These are phyloP conservation scores for Caenorhabditis remanei DNA, from an alignment of 1,140 invertebrate genomes.

Conservation along the genomic window DNA sequence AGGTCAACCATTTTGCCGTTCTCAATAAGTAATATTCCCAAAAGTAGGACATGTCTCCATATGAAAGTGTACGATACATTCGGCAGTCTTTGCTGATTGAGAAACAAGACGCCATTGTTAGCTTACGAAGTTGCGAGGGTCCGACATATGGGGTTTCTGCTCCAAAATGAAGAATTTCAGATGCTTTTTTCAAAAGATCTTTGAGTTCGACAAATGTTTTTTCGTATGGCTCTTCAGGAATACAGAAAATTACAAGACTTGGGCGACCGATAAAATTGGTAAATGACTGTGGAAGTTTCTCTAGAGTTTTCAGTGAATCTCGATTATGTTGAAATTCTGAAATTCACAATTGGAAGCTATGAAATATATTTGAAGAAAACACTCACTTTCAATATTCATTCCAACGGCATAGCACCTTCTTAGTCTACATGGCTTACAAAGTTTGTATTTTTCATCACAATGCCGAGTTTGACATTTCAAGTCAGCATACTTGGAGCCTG, in stretches of 20 bases:
- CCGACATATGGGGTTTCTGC: neutral
- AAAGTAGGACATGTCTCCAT: neutral
- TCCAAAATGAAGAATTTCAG: neutral
- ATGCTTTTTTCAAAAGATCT: neutral
- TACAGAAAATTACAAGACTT: slow-evolving; percentile 7
- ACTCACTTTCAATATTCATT: slow-evolving; percentile 5
- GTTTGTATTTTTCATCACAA: neutral
- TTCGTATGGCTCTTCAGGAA: neutral
- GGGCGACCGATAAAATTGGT: neutral
- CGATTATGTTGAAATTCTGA: slow-evolving; percentile 32
- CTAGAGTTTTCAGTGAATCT: neutral
- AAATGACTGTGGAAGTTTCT: neutral
- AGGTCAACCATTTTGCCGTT: slow-evolving; percentile 41
- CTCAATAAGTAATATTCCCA: slow-evolving; percentile 14
- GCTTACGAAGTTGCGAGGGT: neutral
- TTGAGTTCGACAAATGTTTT: slow-evolving; percentile 23
- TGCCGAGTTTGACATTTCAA: neutral
- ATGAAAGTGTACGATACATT: neutral
- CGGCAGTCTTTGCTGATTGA: neutral
- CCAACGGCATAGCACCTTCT: neutral
- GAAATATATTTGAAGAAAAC: neutral
- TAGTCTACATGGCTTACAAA: slow-evolving; percentile 8
- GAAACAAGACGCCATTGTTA: neutral
- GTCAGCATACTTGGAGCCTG: neutral
- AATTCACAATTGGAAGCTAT: neutral